These are phyloP conservation scores for Sebastes aleutianus DNA, from an alignment of 2,797 vertebrate species.

Conservation along the genomic window DNA sequence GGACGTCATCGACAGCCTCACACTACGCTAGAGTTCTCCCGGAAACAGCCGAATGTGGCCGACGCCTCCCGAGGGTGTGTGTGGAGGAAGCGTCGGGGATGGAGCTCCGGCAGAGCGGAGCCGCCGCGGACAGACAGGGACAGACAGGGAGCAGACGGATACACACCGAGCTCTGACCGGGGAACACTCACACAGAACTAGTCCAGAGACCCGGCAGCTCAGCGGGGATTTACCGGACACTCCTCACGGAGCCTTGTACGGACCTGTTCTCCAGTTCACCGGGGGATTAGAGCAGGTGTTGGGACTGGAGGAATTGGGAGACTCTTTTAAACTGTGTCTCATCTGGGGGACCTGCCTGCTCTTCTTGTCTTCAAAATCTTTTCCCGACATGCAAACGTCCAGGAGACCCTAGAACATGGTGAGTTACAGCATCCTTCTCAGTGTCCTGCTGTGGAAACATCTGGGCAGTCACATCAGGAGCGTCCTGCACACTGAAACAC, in stretches of 20 bases:
- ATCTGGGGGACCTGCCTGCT: background rate
- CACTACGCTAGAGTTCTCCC: background rate
- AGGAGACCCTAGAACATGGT: slow-evolving; percentile 25
- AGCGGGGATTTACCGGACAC: slow-evolving; percentile 8
- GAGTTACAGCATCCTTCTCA: background rate
- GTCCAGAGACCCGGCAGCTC: background rate
- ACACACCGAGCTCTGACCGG: background rate
- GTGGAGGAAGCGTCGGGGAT: background rate
- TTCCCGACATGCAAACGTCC: background rate
- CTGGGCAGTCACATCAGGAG: background rate
- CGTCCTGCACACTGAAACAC: background rate
- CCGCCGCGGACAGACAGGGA: background rate
- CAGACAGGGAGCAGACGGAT: background rate
- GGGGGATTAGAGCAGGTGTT: slow-evolving; percentile 9
- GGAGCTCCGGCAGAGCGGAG: slow-evolving; percentile 17
- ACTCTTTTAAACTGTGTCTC: slow-evolving; percentile 19
- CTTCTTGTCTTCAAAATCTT: background rate
- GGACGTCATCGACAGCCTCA: background rate
- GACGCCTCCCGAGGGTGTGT: slow-evolving; percentile 15
- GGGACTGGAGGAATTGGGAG: slow-evolving; percentile 26
- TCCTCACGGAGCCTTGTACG: background rate
- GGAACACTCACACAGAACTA: background rate
- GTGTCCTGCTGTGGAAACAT: background rate
- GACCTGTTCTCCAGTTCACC: background rate
- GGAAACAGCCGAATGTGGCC: slow-evolving; percentile 41